Base-by-base conservation (phyloP, 2,888 invertebrate genomes). In the Protonemura montana region DNA sequence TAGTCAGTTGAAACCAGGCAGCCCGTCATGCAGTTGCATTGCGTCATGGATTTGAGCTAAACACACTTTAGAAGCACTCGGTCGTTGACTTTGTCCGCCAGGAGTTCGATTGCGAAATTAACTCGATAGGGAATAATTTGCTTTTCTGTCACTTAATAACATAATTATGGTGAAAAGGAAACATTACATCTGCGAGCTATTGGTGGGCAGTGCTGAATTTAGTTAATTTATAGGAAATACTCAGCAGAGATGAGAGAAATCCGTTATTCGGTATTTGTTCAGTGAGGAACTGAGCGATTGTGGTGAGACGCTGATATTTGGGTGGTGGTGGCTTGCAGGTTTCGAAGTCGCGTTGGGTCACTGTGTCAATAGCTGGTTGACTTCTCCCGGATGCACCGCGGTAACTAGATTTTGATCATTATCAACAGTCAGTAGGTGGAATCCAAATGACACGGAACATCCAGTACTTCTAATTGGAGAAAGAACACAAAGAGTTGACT, bases 21-120 rank as follows among this genome's bases (percentile, higher is more conserved):
- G 21, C 59, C 59, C 13, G 59, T n/a, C n/a, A 21, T 21, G 59
- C 59, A 26, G 78, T 78, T 78, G 78, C 78, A 78, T 78, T 78
- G 78, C 78, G 27, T 78, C 78, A 78, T 21, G 26, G 16, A 78
- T 25, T 78, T 21, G 59, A 59, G 59, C 59, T 59, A 21, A 59
- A 59, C 13, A 59, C 59, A 59, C 59, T 59, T 59, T 59, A 59
- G 59, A 59, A 10, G 21, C 59, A 13, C 1, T 10, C 59, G 59
- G 59, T 59, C 59, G 59, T 59, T 59, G 59, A 59, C 59, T 59
- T 59, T 59, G 59, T 59, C 21, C 7, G 59, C 59, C 21, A 59
- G 16, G 16, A 59, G 21, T 21, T 59, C 59, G 59, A 59, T 59
- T 59, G 59, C 7, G 59, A 59, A 59, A 59, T 13, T 10, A 59